Evolutionary conservation across 1,140 invertebrate genomes (phyloP), one percentile per base, ranked within the genome.

Genomic region (Halictus rubicundus): DNA sequence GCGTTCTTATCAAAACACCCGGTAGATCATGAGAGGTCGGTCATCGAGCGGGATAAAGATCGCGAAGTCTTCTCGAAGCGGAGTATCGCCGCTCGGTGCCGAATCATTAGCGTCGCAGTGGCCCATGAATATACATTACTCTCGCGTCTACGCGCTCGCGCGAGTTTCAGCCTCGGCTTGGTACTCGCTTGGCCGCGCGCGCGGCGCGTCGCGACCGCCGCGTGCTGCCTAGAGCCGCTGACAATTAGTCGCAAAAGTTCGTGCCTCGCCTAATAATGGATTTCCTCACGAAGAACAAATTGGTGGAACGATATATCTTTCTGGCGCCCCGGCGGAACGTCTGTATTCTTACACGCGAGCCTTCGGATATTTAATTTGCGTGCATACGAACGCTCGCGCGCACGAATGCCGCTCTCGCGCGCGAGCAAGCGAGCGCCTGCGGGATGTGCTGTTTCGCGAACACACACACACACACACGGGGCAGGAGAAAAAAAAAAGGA

Each of bases 271-370:
- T 89, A 91, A 91, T 92, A 92, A 92, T 89, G 90, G 89, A 91
- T 91, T 90, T 89, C 75, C 85, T 88, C 88, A 86, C 88, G 88
- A 85, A 89, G 89, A 88, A 88, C 89, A 91, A 93, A 93, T 93
- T 93, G 91, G 88, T 84, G 79, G 77, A 82, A 76, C 88, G 88
- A 91, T 92, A 90, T 90, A 90, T 91, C 90, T 90, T 90, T 83
- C 86, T 88, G 87, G 81, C 88, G 86, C 89, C 89, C 87, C 79
- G 83, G 78, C 71, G 74, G 49, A 87, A 90, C 79, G 85, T 87
- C 88, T 88, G 83, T 87, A 89, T 88, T 87, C 80, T 86, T 88
- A 87, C 89, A 90, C 89, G 85, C 88, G 87, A 90, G 89, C 83
- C 78, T 78, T 52, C 61, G 59, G 89, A 91, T 91, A 91, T 90